phyloP scores from a whole-genome alignment of 2,113 vertebrate species.

The Pogona vitticeps region DNA sequence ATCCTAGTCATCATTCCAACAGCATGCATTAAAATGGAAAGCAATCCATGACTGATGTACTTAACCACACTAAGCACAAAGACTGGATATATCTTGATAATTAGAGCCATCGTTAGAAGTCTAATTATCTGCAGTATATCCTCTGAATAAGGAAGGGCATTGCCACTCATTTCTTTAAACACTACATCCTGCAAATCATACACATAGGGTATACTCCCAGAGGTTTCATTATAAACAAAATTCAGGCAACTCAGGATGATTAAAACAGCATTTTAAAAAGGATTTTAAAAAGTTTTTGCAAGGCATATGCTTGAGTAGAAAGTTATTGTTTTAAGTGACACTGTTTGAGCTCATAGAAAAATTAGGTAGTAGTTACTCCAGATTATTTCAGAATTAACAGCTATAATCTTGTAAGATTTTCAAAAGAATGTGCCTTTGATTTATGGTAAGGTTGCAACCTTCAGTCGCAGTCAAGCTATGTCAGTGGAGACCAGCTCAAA shows the following conservation, averaged over 20 bases:
- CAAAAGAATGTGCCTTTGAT: too few relatives aligned
- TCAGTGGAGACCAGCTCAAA: too few relatives aligned
- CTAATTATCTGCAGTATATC: neutral
- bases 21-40: neutral
- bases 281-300: neutral
- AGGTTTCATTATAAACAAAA: neutral
- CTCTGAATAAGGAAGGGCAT: neutral
- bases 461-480: too few relatives aligned
- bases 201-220: neutral
- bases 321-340: neutral
- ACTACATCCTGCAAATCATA: neutral
- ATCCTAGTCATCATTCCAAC: neutral
- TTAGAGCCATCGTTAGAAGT: neutral
- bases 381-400: neutral
- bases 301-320: too few relatives aligned
- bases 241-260: neutral
- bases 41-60: neutral
- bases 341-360: neutral
- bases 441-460: too few relatives aligned
- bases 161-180: neutral
- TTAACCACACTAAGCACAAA: neutral
- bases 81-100: neutral
- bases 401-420: neutral
- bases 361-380: neutral
- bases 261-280: neutral